phyloP scores from a whole-genome alignment of 2,888 invertebrate species.

The Macrosoma leucophasiata region DNA sequence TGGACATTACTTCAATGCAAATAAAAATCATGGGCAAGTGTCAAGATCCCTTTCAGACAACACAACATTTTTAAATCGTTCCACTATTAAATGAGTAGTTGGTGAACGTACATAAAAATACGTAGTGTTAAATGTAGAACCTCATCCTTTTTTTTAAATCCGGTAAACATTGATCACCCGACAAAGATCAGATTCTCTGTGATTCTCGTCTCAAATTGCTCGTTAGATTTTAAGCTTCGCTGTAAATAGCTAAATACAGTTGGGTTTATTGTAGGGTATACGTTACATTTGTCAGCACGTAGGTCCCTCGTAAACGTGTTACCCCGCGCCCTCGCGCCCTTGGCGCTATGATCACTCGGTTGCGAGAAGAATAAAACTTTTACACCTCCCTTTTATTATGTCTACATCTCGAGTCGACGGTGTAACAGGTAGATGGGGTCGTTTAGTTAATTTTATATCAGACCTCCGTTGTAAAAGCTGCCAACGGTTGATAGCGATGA shows the following conservation, averaged over 20 bases:
- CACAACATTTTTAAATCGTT: too few species aligned
- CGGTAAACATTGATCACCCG: too few species aligned
- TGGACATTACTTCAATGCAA: too few species aligned
- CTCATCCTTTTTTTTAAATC: too few species aligned
- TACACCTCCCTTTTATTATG: conserved; percentile 27
- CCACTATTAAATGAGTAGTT: too few species aligned
- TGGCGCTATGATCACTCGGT: conserved; percentile 16
- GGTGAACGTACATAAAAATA: too few species aligned
- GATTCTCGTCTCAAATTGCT: too few species aligned
- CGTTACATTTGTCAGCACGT: conserved; percentile 15
- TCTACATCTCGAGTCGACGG: conserved; percentile 21
- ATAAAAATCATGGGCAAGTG: too few species aligned
- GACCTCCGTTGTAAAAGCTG: conserved; percentile 16
- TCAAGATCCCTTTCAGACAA: too few species aligned
- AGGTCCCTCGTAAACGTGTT: conserved; percentile 14
- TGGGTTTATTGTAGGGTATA: conserved; percentile 9
- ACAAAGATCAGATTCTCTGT: too few species aligned
- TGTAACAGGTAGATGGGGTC: conserved; percentile 36
- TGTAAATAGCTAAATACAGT: conserved; percentile 10
- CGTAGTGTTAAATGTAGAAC: too few species aligned
- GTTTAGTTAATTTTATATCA: conserved; percentile 44
- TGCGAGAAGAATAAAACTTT: conserved; percentile 26
- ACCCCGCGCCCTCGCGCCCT: conserved; percentile 6
- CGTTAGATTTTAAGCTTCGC: conserved; percentile 4
- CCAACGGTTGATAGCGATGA: conserved; percentile 2